A percentile compares a stretch with the other conserved stretches of the same genome.
Conservation (phyloP, 2,888 invertebrate species). For the Lithosia quadra region DNA sequence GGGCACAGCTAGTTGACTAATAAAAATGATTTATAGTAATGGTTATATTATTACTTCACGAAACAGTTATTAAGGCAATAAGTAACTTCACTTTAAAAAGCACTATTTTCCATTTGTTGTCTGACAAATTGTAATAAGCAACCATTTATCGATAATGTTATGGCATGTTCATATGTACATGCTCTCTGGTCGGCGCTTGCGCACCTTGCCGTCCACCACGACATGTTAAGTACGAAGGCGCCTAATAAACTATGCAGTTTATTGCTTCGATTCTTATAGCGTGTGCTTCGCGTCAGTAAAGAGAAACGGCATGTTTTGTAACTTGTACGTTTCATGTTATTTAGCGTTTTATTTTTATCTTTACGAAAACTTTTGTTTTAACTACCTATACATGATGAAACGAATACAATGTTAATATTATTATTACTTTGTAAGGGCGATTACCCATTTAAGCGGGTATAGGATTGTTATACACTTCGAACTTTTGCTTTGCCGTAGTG, state of each 20-base stretch:
- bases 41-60: background rate
- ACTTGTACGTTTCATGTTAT: background rate
- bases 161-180: slow-evolving; percentile 5
- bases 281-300: slow-evolving; percentile 27
- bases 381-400: too few relatives aligned
- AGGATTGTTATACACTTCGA: too few relatives aligned
- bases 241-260: slow-evolving; percentile 65
- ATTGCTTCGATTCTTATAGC: slow-evolving; percentile 51
- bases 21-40: too few relatives aligned
- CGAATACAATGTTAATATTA: too few relatives aligned
- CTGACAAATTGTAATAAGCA: slow-evolving; percentile 9
- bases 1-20: too few relatives aligned
- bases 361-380: too few relatives aligned
- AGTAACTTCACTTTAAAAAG: background rate
- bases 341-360: too few relatives aligned
- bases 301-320: slow-evolving; percentile 16
- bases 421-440: too few relatives aligned
- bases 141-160: slow-evolving; percentile 11
- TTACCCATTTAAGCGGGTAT: too few relatives aligned
- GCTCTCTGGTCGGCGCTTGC: slow-evolving; percentile 20
- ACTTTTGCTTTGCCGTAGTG: too few relatives aligned
- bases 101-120: slow-evolving; percentile 9
- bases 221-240: slow-evolving; percentile 50
- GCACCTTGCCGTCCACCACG: slow-evolving; percentile 24
- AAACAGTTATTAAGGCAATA: background rate